Evolutionary conservation across 2,888 invertebrate genomes (phyloP), one percentile per base, ranked within the genome.

Genomic region (Colletes collaris): DNA sequence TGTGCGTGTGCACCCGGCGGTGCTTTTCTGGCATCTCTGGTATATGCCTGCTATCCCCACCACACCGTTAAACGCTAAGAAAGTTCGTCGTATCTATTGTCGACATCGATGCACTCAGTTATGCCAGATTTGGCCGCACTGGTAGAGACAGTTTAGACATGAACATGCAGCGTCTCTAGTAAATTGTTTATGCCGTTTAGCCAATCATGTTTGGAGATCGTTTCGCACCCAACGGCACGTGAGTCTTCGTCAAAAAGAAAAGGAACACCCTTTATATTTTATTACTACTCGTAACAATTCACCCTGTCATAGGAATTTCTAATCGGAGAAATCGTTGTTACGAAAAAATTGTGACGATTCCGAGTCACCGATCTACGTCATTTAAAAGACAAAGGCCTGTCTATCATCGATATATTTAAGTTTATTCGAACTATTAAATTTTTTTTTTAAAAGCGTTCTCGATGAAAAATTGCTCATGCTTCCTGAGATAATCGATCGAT

Each of bases 401-500:
- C 27, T 27, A 27, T 27, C 27, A 27, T 27, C 27, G 27, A 27
- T 27, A 27, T 27, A 27, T 27, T 27, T 27, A 27, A 27, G 27
- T 44, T 10, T 64, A 63, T 10, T 0, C 10, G 8, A 27, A 2
- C 35, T n/a, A 7, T 7, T 4, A 35, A 46, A 46, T 46, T 16
- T 4, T 37, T 50, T 50, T n/a, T 27, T 27, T 27, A 0, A 27
- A n/a, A 16, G 11, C 11, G 16, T 11, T 11, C 5, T 5, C 11
- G 13, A 1, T 0, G n/a, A 3, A 27, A 19, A 35, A 16, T 27
- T 7, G 13, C 8, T 7, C 8, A 49, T 11, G 44, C 1, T 5
- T 11, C 10, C 53, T 49, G 11, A 16, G 11, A 37, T 37, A 67
- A 68, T 67, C 76, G 67, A 76, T 77, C 46, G 56, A 77, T 77